These are phyloP conservation scores for Taenioides sp. DNA, from an alignment of 2,797 vertebrate species.

Conservation along the genomic window DNA sequence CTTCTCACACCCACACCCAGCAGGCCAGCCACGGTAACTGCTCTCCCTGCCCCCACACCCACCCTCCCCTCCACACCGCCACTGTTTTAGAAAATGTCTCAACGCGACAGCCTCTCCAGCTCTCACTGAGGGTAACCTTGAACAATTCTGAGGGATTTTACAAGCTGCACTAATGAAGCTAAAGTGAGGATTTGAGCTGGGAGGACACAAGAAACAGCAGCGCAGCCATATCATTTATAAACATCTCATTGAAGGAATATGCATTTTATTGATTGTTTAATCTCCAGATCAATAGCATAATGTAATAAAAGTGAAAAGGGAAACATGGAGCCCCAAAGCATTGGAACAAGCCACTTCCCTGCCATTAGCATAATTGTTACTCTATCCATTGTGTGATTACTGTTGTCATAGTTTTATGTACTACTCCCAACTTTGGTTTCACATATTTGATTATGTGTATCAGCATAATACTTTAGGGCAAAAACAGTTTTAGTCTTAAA, in stretches of 20 bases:
- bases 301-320: background rate
- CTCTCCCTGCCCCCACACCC: constrained; percentile 8
- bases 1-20: constrained; percentile 63
- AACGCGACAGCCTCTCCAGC: constrained; percentile 23
- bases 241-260: background rate
- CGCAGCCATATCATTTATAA: background rate
- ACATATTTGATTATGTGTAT: background rate
- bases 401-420: background rate
- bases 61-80: constrained; percentile 28
- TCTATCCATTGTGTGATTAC: background rate
- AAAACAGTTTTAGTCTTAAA: too few relatives aligned
- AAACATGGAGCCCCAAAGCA: background rate
- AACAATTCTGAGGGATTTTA: constrained; percentile 43
- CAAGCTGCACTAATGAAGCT: constrained; percentile 7
- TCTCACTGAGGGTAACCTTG: constrained; percentile 49
- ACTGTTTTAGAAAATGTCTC: constrained; percentile 43
- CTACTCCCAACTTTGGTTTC: background rate
- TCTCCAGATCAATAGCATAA: background rate
- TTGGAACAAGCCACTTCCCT: background rate
- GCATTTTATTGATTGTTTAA: background rate
- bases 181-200: constrained; percentile 17
- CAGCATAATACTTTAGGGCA: too few relatives aligned
- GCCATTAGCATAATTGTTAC: background rate
- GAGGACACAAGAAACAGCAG: constrained; percentile 18
- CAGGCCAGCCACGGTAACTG: constrained; percentile 45